phyloP scores from a whole-genome alignment of 2,113 vertebrate genomes.

The Seriola rivoliana region DNA sequence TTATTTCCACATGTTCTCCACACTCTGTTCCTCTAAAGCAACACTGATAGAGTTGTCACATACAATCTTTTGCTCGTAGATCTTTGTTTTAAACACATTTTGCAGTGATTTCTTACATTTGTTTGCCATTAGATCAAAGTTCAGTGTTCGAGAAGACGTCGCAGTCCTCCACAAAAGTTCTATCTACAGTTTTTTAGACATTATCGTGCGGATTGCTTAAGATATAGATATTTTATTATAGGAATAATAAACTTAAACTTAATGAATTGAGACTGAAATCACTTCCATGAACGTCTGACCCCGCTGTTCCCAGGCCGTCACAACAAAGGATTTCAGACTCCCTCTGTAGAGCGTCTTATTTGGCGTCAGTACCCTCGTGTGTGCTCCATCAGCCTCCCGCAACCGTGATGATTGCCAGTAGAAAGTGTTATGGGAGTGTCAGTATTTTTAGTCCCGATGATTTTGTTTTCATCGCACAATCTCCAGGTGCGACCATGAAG shows the following conservation, averaged over 20 bases:
- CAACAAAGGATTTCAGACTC: constrained; percentile 18
- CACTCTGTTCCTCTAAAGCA: background rate
- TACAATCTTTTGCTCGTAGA: no score
- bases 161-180: background rate
- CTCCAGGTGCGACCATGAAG: constrained; percentile 52
- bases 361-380: background rate
- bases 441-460: constrained; percentile 65
- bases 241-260: background rate
- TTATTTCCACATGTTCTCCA: background rate
- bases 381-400: constrained; percentile 5
- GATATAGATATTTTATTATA: background rate
- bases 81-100: constrained; percentile 1
- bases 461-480: constrained; percentile 55
- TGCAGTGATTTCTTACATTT: background rate
- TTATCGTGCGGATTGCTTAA: background rate
- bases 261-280: background rate
- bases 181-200: background rate
- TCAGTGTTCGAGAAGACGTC: background rate
- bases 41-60: background rate
- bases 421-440: constrained; percentile 45
- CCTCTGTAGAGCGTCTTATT: background rate
- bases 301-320: constrained; percentile 12
- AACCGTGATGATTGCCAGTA: constrained; percentile 38
- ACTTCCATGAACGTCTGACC: constrained; percentile 42
- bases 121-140: background rate